Evolutionary conservation across 2,888 invertebrate genomes (phyloP).

Genomic region (Leptinotarsa rubiginosa): DNA sequence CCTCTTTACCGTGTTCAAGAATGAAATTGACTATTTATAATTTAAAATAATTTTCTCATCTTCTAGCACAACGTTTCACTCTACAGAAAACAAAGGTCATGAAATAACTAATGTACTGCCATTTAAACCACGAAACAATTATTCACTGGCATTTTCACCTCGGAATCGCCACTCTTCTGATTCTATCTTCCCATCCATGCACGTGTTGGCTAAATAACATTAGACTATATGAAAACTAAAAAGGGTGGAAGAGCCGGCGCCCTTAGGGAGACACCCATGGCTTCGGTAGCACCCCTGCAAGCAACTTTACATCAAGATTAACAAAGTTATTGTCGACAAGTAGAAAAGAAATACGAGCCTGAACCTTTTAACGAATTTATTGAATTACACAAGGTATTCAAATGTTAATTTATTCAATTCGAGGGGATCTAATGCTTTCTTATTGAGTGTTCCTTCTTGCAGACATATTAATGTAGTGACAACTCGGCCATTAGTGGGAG

Average conservation of each 20-base stretch:
- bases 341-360: constrained; percentile 52
- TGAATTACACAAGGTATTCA: constrained; percentile 54
- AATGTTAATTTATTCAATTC: constrained; percentile 49
- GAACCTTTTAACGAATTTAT: constrained; percentile 54
- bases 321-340: constrained; percentile 53
- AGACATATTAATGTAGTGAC: constrained; percentile 1
- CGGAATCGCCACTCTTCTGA: constrained; percentile 19
- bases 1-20: too few relatives aligned
- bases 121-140: background rate
- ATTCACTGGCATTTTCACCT: constrained; percentile 18
- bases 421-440: constrained; percentile 35
- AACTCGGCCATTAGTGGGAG: background rate
- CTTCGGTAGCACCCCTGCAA: constrained; percentile 43
- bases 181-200: constrained; percentile 36
- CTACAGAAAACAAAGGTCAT: too few relatives aligned
- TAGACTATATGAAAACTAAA: constrained; percentile 39
- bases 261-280: constrained; percentile 45
- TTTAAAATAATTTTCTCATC: too few relatives aligned
- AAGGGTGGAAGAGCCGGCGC: constrained; percentile 34
- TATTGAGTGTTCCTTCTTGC: constrained; percentile 35
- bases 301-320: constrained; percentile 52
- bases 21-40: too few relatives aligned
- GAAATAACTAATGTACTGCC: background rate
- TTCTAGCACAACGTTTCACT: too few relatives aligned
- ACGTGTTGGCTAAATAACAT: constrained; percentile 45